phyloP scores from a whole-genome alignment of 1,140 invertebrate genomes.

The Onthophagus taurus region DNA sequence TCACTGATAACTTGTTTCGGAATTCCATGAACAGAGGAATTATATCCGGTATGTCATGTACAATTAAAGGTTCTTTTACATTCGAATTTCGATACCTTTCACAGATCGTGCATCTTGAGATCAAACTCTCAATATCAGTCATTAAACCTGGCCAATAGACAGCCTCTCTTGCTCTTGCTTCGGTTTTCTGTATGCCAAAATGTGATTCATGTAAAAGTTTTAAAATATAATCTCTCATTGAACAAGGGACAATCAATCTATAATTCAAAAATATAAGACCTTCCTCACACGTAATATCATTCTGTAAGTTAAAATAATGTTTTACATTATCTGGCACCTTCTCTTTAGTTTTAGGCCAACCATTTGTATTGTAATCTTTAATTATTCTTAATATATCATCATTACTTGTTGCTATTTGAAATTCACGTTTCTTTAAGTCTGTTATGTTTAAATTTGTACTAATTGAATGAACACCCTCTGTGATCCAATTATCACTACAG shows the following conservation, averaged over 20 bases:
- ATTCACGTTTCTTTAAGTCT: neutral
- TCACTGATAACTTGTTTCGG: conserved; percentile 33
- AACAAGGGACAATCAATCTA: conserved; percentile 28
- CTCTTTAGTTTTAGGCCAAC: conserved; percentile 17
- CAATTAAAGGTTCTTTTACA: conserved; percentile 19
- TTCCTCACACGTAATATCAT: conserved; percentile 22
- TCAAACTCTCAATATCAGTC: conserved; percentile 2
- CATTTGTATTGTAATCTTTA: conserved; percentile 1
- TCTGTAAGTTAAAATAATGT: conserved; percentile 19
- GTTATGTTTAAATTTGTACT: conserved; percentile 5
- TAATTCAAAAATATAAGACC: conserved; percentile 27
- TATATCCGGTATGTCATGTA: conserved; percentile 17
- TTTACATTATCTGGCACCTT: neutral
- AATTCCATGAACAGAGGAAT: conserved; percentile 26
- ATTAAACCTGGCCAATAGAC: conserved; percentile 22
- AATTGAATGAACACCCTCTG: conserved; percentile 13
- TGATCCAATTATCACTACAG: conserved; percentile 12
- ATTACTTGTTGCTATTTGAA: conserved; percentile 6
- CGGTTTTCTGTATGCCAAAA: conserved; percentile 28
- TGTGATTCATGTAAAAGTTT: conserved; percentile 30
- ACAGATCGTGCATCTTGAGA: conserved; percentile 8
- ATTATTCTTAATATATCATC: conserved; percentile 1
- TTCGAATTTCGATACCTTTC: conserved; percentile 6
- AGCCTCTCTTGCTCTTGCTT: conserved; percentile 14
- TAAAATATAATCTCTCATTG: conserved; percentile 26